Evolutionary conservation across 2,888 invertebrate species (phyloP).

Genomic region (Eilema depressum): DNA sequence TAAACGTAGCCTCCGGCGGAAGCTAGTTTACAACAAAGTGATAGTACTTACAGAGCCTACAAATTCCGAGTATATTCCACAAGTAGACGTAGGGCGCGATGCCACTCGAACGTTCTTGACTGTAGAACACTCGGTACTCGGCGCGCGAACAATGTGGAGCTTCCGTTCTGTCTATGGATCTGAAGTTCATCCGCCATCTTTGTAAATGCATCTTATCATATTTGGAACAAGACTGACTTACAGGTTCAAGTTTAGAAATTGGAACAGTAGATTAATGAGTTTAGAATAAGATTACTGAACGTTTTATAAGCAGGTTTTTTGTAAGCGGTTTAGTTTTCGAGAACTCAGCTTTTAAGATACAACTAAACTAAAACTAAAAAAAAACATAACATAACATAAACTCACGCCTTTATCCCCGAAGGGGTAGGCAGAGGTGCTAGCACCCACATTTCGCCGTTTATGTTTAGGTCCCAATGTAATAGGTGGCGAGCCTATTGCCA

Average conservation of each 20-base stretch:
- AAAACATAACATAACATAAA: no score
- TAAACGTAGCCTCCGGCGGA: background rate
- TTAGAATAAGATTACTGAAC: background rate
- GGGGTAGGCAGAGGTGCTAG: no score
- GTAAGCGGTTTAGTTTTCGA: no score
- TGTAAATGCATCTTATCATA: constrained; percentile 15
- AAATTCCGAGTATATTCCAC: constrained; percentile 3
- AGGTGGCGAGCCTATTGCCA: no score
- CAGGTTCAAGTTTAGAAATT: background rate
- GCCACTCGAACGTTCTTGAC: constrained; percentile 45
- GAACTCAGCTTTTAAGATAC: no score
- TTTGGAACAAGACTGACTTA: constrained; percentile 13
- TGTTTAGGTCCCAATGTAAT: no score
- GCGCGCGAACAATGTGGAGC: constrained; percentile 38
- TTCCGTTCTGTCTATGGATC: constrained; percentile 23
- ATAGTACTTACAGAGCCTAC: background rate
- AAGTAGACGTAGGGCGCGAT: constrained; percentile 38
- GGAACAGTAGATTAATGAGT: background rate
- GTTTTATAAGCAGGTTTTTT: background rate
- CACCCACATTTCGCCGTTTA: no score
- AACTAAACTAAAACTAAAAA: no score
- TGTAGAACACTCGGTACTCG: constrained; percentile 33
- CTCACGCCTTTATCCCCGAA: no score
- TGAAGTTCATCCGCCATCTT: constrained; percentile 16
- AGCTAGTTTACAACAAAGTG: constrained; percentile 8